A percentile compares a stretch with the other conserved stretches of the same genome.
Conservation (phyloP, 2,888 invertebrate species). For the Cantharis rustica region DNA sequence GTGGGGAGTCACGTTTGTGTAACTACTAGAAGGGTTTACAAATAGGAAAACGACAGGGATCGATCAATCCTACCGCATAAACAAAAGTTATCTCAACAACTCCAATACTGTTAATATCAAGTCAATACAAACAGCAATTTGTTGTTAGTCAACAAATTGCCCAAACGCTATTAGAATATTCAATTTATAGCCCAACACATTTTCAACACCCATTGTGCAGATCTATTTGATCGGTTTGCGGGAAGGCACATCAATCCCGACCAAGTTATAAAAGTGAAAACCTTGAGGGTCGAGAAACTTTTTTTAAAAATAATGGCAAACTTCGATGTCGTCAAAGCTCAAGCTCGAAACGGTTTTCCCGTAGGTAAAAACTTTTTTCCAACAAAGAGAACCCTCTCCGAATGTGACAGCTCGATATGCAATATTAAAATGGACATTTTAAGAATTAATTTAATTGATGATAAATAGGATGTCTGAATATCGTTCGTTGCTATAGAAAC, state of each 20-base stretch:
- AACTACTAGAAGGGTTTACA: slow-evolving; percentile 6
- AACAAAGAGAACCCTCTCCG: background rate
- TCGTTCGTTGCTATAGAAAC: slow-evolving; percentile 39
- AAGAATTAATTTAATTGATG: slow-evolving; percentile 11
- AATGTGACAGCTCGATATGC: background rate
- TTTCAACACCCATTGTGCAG: background rate
- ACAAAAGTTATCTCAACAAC: slow-evolving; percentile 5
- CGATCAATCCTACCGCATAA: slow-evolving; percentile 17
- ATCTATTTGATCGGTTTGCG: background rate
- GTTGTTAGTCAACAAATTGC: slow-evolving; percentile 6
- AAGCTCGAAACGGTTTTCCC: background rate
- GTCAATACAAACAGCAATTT: slow-evolving; percentile 14
- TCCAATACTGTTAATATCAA: slow-evolving; percentile 8
- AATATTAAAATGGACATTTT: background rate
- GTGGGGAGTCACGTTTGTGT: slow-evolving; percentile 4
- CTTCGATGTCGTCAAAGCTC: background rate
- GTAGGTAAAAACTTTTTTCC: background rate
- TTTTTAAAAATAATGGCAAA: background rate
- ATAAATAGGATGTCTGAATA: slow-evolving; percentile 28
- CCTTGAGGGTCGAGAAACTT: background rate
- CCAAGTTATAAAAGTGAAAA: background rate
- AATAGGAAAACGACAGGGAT: slow-evolving; percentile 12
- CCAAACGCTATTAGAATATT: slow-evolving; percentile 1
- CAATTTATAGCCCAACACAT: background rate
- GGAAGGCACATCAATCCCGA: background rate